Base-by-base conservation (phyloP, 2,797 vertebrate species). In the Phoeniculus purpureus region DNA sequence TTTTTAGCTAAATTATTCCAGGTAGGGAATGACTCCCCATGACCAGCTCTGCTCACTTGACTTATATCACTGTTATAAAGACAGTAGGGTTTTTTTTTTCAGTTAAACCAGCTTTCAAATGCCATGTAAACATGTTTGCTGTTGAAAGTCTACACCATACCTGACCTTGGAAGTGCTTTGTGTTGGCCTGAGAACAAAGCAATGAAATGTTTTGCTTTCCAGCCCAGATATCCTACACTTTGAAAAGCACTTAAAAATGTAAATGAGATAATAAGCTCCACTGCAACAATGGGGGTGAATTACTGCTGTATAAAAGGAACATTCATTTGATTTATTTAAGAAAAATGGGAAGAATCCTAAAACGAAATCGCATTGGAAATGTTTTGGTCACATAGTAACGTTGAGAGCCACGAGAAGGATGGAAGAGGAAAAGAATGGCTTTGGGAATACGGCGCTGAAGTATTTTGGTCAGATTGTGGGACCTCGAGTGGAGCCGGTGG, bases 201-300 rank as follows among this genome's bases (percentile, higher is more conserved):
- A 94, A 90, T 26, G 59, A 73, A 91, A 95, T 95, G 92, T 94
- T 96, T 96, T 95, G 92, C 92, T 96, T 96, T 97, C 94, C 92
- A 95, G 88, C 61, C 91, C 94, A 96, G 95, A 96, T 95, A 96
- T 96, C 95, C 95, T 94, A 94, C 81, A 87, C 92, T 96, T 96
- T 94, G 79, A 95, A 97, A 95, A 91, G 86, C 95, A 95, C 92
- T 96, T 95, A 94, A 96, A 97, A 92, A 93, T 94, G 76, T 90
- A 96, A 97, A 96, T 93, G 95, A 95, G 94, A 95, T 94, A 92
- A 93, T 89, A 88, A 94, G 77, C 85, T 92, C 72, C 59, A 31
- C 14, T 80, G 75, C 89, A 94, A 96, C 91, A 94, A 73, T 21
- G 89, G 70, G 95, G 74, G 58, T 66, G 83, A 56, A 62, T 73